Conservation (phyloP, 2,113 vertebrate genomes). For the Phalacrocorax pelagicus region DNA sequence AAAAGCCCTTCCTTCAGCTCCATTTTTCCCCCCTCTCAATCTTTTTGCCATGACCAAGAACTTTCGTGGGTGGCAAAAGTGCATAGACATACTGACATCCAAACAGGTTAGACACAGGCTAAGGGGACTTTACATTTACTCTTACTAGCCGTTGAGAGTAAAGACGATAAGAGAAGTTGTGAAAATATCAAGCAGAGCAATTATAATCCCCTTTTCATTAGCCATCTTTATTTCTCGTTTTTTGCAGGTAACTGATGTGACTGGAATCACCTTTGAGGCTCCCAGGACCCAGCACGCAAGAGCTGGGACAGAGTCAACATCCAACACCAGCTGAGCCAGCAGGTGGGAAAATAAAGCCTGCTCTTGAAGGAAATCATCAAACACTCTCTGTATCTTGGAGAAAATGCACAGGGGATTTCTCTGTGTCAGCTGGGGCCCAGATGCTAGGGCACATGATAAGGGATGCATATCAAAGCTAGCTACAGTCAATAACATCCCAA, state of each 20-base stretch:
- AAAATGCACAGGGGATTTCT: not conserved
- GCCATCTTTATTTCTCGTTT: not conserved
- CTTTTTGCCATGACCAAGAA: not conserved
- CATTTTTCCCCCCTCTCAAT: not conserved
- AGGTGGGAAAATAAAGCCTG: not conserved
- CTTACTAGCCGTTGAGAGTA: not conserved
- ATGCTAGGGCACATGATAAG: not conserved
- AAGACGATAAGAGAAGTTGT: not conserved
- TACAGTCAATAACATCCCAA: not conserved
- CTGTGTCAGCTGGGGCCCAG: not conserved
- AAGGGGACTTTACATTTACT: not conserved
- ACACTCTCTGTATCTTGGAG: not conserved
- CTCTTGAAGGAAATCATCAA: not conserved
- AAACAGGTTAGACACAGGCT: not conserved
- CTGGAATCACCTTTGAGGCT: not conserved
- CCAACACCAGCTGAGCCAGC: not conserved
- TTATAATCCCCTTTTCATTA: not conserved
- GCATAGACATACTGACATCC: not conserved
- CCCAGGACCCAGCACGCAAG: not conserved
- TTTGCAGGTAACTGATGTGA: not conserved
- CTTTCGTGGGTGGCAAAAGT: not conserved
- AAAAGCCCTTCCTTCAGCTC: not conserved
- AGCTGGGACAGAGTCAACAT: not conserved
- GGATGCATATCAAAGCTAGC: not conserved
- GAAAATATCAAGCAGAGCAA: not conserved